phyloP scores from a whole-genome alignment of 2,888 invertebrate species.

The Drosophila sordidula region DNA sequence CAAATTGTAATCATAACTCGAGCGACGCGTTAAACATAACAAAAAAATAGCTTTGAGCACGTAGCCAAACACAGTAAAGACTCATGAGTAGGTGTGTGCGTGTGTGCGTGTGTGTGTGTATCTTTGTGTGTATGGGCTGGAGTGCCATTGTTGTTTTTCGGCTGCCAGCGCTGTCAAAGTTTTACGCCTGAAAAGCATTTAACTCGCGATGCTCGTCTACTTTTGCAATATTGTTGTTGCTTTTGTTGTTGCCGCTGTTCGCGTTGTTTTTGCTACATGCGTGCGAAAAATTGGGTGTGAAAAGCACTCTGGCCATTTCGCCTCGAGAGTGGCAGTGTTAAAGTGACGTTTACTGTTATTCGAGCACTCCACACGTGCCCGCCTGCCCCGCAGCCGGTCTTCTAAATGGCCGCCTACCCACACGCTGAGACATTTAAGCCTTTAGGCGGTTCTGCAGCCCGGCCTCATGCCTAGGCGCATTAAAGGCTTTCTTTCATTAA shows the following conservation, averaged over 20 bases:
- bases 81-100: constrained; percentile 1
- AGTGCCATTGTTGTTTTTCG: constrained; percentile 40
- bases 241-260: constrained; percentile 14
- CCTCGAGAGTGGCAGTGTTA: constrained; percentile 46
- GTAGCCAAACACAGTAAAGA: constrained; percentile 50
- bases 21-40: constrained; percentile 75
- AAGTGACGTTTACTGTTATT: constrained; percentile 76
- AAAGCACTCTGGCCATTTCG: constrained; percentile 69
- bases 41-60: constrained; percentile 77
- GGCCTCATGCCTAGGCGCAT: constrained; percentile 43
- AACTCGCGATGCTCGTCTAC: constrained; percentile 56
- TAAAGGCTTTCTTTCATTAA: constrained; percentile 64
- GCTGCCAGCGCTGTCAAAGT: constrained; percentile 52
- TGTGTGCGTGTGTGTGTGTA: constrained; percentile 8
- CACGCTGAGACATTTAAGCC: constrained; percentile 55
- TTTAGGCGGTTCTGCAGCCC: constrained; percentile 54
- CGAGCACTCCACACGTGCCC: constrained; percentile 35
- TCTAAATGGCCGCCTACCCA: background rate
- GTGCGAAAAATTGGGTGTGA: constrained; percentile 74
- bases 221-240: constrained; percentile 24
- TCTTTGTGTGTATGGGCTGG: constrained; percentile 7
- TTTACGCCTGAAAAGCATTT: constrained; percentile 66
- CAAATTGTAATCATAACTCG: constrained; percentile 78
- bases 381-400: too few relatives aligned
- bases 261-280: constrained; percentile 53